Base-by-base conservation (phyloP, 2,888 invertebrate genomes). In the Mesopsocus fuscifrons region DNA sequence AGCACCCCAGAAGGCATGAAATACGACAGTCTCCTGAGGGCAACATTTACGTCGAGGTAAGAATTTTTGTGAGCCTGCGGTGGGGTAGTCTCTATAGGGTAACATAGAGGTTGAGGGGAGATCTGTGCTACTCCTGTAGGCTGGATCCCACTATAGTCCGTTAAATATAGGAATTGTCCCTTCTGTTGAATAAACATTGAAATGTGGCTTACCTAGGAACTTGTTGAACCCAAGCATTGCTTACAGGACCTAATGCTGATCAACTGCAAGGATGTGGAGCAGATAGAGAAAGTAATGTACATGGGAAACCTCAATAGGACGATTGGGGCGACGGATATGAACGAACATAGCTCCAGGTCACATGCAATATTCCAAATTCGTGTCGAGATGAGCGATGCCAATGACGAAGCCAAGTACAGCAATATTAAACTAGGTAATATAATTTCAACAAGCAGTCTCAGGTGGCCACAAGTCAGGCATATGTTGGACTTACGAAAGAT, bases 351-450 rank as follows among this genome's bases (percentile, higher is more conserved):
- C 54, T 94, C 94, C 31, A 69, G 97, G 48, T 92, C 92, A 38
- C 98, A 99, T 66, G 97, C 98, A 43, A 95, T 98, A 51, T 97
- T 99, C 63, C 83, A 94, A 60, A 88, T 99, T 52, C 92, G 92
- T 42, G 81, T 98, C 35, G 98, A 98, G 67, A 92, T 94, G 71
- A 38, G 38, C 18, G 38, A 38, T 11, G 21, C 38, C 17, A 20
- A 20, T n/a, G n/a, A 16, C 5, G 17, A 17, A 5, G 20, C 38
- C 8, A 38, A 38, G 38, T 38, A 38, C 21, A 38, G 20, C 21
- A 38, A 38, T 38, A 38, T 38, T 5, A 38, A 38, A 21, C 21
- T 38, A 38, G 26, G 26, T 26, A 26, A 26, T n/a, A n/a, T n/a
- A n/a, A n/a, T n/a, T n/a, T n/a, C n/a, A n/a, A n/a, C n/a, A n/a